These are phyloP conservation scores for Steatocranus sp. DNA, from an alignment of 2,797 vertebrate species.

Conservation along the genomic window DNA sequence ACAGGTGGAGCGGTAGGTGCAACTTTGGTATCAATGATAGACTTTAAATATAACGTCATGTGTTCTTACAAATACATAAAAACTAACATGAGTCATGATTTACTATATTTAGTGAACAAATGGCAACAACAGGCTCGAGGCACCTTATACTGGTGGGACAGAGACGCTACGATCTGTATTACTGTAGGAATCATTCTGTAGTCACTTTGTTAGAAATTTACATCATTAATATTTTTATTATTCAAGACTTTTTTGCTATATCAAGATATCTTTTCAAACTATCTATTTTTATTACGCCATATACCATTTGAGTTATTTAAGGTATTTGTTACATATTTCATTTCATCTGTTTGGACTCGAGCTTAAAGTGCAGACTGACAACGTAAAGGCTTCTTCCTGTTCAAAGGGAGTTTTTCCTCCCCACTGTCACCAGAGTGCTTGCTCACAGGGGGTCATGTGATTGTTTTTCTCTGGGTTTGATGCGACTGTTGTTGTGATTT, in stretches of 20 bases:
- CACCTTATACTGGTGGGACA: neutral
- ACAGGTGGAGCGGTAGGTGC: neutral
- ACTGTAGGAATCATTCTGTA: neutral
- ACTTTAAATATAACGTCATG: fast-evolving
- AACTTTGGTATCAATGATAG: neutral
- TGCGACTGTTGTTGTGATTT: neutral
- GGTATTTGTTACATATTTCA: neutral
- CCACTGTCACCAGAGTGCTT: neutral
- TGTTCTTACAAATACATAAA: fast-evolving
- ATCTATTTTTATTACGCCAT: neutral
- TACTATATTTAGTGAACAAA: neutral
- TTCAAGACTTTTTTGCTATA: fast-evolving
- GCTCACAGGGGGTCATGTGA: neutral
- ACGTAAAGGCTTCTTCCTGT: neutral
- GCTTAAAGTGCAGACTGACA: neutral
- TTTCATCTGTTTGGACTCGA: neutral
- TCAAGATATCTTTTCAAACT: neutral
- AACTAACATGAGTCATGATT: neutral
- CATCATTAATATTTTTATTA: neutral
- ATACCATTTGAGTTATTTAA: too few species aligned
- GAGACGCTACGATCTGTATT: fast-evolving
- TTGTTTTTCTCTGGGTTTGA: neutral
- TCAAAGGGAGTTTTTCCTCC: neutral
- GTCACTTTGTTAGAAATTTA: neutral
- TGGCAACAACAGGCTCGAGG: neutral